Evolutionary conservation across 2,888 invertebrate species (phyloP), one percentile per base, ranked within the genome.

Genomic region (Sussaba pulchella): DNA sequence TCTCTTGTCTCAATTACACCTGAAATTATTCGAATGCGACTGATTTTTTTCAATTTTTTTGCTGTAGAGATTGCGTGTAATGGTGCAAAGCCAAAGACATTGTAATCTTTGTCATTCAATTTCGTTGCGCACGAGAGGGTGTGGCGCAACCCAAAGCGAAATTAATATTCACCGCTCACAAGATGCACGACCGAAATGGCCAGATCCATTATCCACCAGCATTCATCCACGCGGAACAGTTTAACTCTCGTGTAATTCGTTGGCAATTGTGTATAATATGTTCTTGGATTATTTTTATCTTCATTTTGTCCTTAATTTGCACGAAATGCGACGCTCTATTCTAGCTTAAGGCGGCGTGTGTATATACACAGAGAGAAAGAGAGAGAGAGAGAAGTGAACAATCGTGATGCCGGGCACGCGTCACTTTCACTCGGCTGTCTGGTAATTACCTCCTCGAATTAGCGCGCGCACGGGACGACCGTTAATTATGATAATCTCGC

Each of bases 401-500:
- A 83, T 83, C 82, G 81, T 78, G 84, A 82, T 81, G 71, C 76
- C 39, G 78, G 81, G 82, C 82, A 83, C 83, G 82, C 84, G 84
- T 82, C 82, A 82, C 84, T 84, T 84, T 84, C 84, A 84, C 84
- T 71, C 83, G 77, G 52, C 82, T 69, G 50, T 50, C 67, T 67
- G 78, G 82, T 83, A 84, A 84, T 84, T 84, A 84, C 81, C 82
- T 81, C 83, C 77, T 79, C 78, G 74, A 84, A 83, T 84, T 83
- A 84, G 66, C 82, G 87, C 81, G 77, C 64, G 82, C 83, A 84
- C 82, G 78, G 82, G 81, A 71, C 78, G 79, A 86, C 84, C 83
- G 79, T 88, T 87, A 87, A 89, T 89, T 88, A 86, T 81, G 84
- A 86, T 85, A 88, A 88, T 84, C 79, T 81, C 82, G 73, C 81